Evolutionary conservation across 2,797 vertebrate genomes (phyloP).

Genomic region (Spondyliosoma cantharus): DNA sequence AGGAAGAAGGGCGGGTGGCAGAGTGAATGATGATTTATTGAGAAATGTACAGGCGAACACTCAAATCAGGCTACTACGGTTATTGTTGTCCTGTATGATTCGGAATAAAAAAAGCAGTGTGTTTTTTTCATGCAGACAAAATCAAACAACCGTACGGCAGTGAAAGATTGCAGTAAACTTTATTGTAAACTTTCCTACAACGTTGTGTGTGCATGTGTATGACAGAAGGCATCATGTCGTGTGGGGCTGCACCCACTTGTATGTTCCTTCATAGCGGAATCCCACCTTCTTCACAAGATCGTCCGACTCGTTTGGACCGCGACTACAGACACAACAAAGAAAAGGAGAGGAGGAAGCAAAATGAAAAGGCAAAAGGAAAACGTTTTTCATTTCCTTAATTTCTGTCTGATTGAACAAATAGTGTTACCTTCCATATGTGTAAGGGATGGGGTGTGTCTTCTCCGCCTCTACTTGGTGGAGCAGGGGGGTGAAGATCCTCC

Average conservation of each 20-base stretch:
- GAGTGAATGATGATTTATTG: constrained; percentile 48
- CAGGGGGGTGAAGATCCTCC: constrained; percentile 93
- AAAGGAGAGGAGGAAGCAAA: neutral
- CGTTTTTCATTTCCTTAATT: neutral
- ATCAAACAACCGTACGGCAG: constrained; percentile 31
- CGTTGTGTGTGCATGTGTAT: neutral
- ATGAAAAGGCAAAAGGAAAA: neutral
- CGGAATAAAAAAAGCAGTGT: neutral
- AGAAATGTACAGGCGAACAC: constrained; percentile 25
- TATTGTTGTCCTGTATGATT: constrained; percentile 33
- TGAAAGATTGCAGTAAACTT: constrained; percentile 45
- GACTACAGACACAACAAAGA: constrained; percentile 74
- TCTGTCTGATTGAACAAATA: neutral
- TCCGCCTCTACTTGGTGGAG: constrained; percentile 89
- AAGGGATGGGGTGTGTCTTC: constrained; percentile 85
- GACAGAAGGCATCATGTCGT: constrained; percentile 50
- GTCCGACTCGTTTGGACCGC: constrained; percentile 89
- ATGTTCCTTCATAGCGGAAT: constrained; percentile 91
- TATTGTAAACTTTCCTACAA: constrained; percentile 51
- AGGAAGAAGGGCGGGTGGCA: neutral
- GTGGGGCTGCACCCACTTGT: constrained; percentile 94
- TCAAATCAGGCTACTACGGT: constrained; percentile 22
- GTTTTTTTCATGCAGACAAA: constrained; percentile 53
- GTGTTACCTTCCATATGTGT: constrained; percentile 89
- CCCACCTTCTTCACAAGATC: constrained; percentile 89